Percentiles rank a stretch among this genome's conserved stretches.
Conservation (phyloP, 2,113 vertebrate species). For the Oophaga pumilio region DNA sequence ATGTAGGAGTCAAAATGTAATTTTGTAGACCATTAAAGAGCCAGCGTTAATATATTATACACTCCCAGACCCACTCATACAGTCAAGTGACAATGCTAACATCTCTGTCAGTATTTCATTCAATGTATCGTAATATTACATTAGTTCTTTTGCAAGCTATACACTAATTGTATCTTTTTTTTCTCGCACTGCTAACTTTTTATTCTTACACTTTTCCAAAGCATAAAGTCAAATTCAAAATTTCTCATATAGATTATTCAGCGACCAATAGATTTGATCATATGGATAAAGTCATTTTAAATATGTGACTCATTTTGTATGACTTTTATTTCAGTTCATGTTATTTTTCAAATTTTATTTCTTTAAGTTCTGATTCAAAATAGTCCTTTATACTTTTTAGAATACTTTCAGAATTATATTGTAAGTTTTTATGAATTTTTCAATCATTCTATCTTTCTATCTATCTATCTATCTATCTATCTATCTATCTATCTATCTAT, state of each 20-base stretch:
- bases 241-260: not conserved
- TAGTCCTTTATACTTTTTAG: not conserved
- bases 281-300: not conserved
- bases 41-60: constrained; percentile 4
- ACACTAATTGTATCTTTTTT: constrained; percentile 13
- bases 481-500: too few relatives aligned
- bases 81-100: constrained; percentile 27
- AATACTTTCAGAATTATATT: not conserved
- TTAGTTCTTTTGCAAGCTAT: constrained; percentile 7
- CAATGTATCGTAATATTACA: constrained; percentile 23
- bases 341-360: too few relatives aligned
- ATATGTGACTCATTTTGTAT: too few relatives aligned
- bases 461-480: too few relatives aligned
- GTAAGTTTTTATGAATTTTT: not conserved
- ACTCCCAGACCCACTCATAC: constrained; percentile 1
- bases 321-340: too few relatives aligned
- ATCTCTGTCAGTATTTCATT: constrained; percentile 13
- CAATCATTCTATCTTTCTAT: too few relatives aligned
- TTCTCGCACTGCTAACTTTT: constrained; percentile 10
- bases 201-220: not conserved
- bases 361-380: too few relatives aligned
- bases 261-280: not conserved
- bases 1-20: constrained; percentile 13
- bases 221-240: not conserved
- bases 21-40: constrained; percentile 5